phyloP scores from a whole-genome alignment of 2,113 vertebrate species.

The Pygoscelis adeliae region DNA sequence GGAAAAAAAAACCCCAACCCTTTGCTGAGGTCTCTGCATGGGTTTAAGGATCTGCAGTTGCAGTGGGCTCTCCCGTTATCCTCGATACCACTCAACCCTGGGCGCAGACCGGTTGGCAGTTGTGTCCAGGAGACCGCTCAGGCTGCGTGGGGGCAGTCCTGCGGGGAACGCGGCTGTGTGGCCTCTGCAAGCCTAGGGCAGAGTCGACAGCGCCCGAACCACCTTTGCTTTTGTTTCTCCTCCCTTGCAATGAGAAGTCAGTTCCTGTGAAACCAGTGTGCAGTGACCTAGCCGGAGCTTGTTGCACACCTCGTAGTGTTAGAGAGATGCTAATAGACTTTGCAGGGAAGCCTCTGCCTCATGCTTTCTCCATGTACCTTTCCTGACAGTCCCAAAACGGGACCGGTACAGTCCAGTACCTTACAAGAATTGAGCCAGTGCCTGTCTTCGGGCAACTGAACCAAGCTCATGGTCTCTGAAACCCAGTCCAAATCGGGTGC shows the following conservation, averaged over 20 bases:
- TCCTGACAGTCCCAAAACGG: background rate
- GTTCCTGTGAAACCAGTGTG: background rate
- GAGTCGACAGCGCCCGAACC: background rate
- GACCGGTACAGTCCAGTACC: too few relatives aligned
- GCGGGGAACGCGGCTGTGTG: background rate
- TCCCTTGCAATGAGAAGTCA: background rate
- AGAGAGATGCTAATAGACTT: background rate
- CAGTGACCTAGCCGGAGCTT: background rate
- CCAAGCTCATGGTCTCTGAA: background rate
- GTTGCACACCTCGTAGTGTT: background rate
- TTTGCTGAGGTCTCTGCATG: background rate
- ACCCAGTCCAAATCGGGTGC: background rate
- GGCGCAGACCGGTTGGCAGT: accelerated
- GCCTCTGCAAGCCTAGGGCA: background rate
- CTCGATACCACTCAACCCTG: background rate
- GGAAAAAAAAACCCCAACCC: background rate
- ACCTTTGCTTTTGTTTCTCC: background rate
- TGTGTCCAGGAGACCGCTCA: background rate
- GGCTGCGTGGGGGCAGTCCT: too few relatives aligned
- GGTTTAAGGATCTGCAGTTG: background rate
- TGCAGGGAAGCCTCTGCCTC: background rate
- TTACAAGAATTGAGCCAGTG: background rate
- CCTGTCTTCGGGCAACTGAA: background rate
- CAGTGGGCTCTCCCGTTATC: background rate
- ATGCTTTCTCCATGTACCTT: background rate